Conservation (phyloP, 2,113 vertebrate species). For the Laterallus jamaicensis region DNA sequence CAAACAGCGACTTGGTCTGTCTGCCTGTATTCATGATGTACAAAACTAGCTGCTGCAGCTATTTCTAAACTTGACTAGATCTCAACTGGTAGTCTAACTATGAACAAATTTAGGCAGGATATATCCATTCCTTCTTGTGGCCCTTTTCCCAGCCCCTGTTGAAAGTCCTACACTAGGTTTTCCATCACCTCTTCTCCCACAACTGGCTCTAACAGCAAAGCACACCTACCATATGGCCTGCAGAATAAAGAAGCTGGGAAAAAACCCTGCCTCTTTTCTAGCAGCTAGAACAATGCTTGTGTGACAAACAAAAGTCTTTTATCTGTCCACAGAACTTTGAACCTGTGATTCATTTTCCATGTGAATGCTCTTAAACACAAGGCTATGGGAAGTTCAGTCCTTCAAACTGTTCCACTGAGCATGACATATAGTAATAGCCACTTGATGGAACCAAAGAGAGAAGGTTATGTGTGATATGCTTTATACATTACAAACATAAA, state of each 20-base stretch:
- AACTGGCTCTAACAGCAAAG: not conserved
- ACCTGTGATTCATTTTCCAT: not conserved
- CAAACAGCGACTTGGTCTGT: not conserved
- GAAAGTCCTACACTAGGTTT: not conserved
- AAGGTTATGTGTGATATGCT: not conserved
- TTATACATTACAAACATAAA: not conserved
- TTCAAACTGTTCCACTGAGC: not conserved
- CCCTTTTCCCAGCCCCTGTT: not conserved
- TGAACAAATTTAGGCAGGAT: not conserved
- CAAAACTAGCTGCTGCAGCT: not conserved
- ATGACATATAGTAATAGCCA: not conserved
- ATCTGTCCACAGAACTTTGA: not conserved
- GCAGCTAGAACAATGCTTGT: not conserved
- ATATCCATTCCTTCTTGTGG: not conserved
- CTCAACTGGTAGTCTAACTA: not conserved
- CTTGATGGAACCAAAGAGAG: not conserved
- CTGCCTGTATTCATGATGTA: not conserved
- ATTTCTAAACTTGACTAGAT: not conserved
- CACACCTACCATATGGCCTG: fast-evolving
- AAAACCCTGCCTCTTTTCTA: not conserved
- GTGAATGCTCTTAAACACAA: not conserved
- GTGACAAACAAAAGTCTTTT: not conserved
- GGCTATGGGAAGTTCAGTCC: not conserved
- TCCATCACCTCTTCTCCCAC: not conserved
- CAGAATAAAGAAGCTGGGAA: not conserved